Evolutionary conservation across 2,113 vertebrate species (phyloP), one percentile per base, ranked within the genome.

Genomic region (Chunga burmeisteri): DNA sequence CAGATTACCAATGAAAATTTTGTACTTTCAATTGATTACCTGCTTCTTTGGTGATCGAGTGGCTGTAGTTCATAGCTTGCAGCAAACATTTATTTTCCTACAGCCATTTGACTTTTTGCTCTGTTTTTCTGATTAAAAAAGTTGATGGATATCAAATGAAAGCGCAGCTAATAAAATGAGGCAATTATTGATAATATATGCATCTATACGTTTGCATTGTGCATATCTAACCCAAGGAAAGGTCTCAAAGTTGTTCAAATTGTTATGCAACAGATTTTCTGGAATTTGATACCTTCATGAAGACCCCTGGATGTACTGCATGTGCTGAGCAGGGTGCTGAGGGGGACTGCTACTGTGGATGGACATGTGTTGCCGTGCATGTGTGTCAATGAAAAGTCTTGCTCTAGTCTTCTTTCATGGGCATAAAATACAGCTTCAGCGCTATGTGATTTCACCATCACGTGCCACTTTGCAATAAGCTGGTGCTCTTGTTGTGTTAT

Each of bases 321-420:
- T 8, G 11, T 66, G 21, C 40, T 12, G 52, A 56, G 71, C 13
- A 44, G 22, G 52, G 42, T 30, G 13, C 22, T 25, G 26, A 84
- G 8, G 1, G 4, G 9, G 12, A 25, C 47, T 22, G 18, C 27
- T 59, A 1, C 32, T n/a, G 36, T 4, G 2, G 8, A 3, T 12
- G 14, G 27, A 40, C 9, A 27, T 9, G 7, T 3, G 0, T 15
- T 40, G 32, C 8, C 8, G 3, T 78, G 27, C 46, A 12, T 1
- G 3, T 11, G 18, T 22, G 8, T 32, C 2, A 1, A 18, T 18
- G 13, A 50, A 79, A 74, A 46, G 29, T 21, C 18, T 72, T 38
- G 5, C 17, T 61, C 40, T 52, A 5, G 34, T 58, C 7, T 72
- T 75, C 42, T 42, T 52, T 70, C 53, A 16, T 3, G 13, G 38